Base-by-base conservation (phyloP, 2,888 invertebrate species). In the Rotaria magnacalcarata region DNA sequence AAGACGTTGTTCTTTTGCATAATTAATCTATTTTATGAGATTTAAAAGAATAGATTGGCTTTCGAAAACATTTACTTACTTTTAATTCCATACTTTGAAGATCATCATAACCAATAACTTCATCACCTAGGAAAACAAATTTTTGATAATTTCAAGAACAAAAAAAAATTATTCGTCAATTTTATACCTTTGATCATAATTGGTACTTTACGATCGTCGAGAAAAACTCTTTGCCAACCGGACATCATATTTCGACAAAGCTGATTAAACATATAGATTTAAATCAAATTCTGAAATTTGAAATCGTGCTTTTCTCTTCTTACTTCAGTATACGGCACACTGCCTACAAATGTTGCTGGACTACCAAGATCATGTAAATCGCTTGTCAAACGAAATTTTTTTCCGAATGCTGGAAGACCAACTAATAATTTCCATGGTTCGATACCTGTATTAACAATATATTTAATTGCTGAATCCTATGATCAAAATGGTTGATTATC, bases 141-240 rank as follows among this genome's bases (percentile, higher is more conserved):
- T 2, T 2, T 24, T 56, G 8, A 56, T 56, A 27, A 5, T 27
- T 60, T 27, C 11, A 2, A n/a, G 19, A 60, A 19, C 10, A n/a
- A 34, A 16, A 4, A 27, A 14, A 7, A 41, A 34, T 27, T 16
- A 34, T 27, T 16, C 0, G 16, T 27, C 2, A 67, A 34, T 67
- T 16, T 2, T 67, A 50, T 86, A 75, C 85, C 87, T 84, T 85
- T 80, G 34, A 85, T 85, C 54, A 87, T 85, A 74, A 85, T 85
- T 14, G 87, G 87, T 24, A 87, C 87, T 87, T 85, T 56, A 19
- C 84, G 80, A 56, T 87, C 87, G 24, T 85, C 85, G 16, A 84
- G 43, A 85, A 85, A 87, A 8, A 87, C 84, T 67, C 85, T n/a
- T 47, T 87, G 85, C 87, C 87, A 87, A 85, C 85, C 85, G 56